Evolutionary conservation across 2,797 vertebrate genomes (phyloP).

Genomic region (Bryconaethiops microstoma): DNA sequence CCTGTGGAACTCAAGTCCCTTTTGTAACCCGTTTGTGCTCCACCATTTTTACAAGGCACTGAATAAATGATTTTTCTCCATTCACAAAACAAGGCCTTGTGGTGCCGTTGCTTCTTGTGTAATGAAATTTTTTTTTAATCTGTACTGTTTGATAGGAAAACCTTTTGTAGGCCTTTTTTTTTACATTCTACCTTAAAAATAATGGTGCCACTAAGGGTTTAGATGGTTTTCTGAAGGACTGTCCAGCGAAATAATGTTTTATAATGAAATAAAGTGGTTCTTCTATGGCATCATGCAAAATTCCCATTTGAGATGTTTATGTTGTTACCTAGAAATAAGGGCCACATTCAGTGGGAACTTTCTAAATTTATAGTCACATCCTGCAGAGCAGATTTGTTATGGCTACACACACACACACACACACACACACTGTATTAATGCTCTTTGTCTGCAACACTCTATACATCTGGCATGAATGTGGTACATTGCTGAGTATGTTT

Average conservation of each 20-base stretch:
- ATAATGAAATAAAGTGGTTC: background rate
- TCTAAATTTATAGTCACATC: background rate
- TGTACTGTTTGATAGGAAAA: background rate
- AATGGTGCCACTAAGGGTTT: background rate
- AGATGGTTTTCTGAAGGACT: background rate
- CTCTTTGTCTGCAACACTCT: background rate
- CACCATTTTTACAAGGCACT: conserved; percentile 85
- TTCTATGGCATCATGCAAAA: background rate
- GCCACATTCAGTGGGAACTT: background rate
- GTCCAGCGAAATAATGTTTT: no score
- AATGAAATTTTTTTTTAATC: no score
- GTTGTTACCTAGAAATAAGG: background rate
- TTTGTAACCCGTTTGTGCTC: conserved; percentile 75
- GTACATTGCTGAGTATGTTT: conserved; percentile 34
- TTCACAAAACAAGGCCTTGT: conserved; percentile 50
- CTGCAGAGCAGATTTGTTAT: conserved; percentile 8
- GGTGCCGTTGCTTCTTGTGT: conserved; percentile 32
- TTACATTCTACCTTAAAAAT: background rate
- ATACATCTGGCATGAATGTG: conserved; percentile 24
- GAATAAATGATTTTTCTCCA: conserved; percentile 83
- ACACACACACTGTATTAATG: conserved; percentile 25
- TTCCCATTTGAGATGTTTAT: background rate
- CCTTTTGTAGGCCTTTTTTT: background rate
- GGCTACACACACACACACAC: no score
- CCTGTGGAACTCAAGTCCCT: conserved; percentile 64